Percentiles rank a stretch among this genome's conserved stretches.
These are phyloP conservation scores for Schizotus pectinicornis DNA, from an alignment of 2,888 invertebrate genomes.

Conservation along the genomic window DNA sequence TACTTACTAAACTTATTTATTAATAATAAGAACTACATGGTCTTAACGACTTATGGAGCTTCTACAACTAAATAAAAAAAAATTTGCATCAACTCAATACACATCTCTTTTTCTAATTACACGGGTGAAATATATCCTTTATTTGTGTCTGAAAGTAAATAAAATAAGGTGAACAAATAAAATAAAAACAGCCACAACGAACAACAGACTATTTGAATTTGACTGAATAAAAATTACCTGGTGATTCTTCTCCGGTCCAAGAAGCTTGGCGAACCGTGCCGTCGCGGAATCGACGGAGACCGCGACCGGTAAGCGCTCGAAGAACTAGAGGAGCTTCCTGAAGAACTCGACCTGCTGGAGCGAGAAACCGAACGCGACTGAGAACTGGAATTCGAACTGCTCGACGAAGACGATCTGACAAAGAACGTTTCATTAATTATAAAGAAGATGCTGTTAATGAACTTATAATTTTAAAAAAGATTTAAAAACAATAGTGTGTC, in stretches of 20 bases:
- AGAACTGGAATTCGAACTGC: constrained; percentile 51
- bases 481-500: no score
- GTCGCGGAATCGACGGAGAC: constrained; percentile 89
- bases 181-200: constrained; percentile 10
- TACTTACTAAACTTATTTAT: constrained; percentile 5
- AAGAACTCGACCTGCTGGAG: constrained; percentile 60
- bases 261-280: constrained; percentile 93
- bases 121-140: constrained; percentile 32
- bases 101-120: constrained; percentile 52
- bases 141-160: constrained; percentile 58
- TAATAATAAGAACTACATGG: constrained; percentile 37
- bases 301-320: constrained; percentile 67
- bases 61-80: constrained; percentile 61
- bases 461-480: no score
- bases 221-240: constrained; percentile 68
- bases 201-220: constrained; percentile 2
- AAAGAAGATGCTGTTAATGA: no score
- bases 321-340: constrained; percentile 64
- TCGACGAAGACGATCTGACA: constrained; percentile 45
- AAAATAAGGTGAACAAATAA: constrained; percentile 57
- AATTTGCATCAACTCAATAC: constrained; percentile 55
- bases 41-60: constrained; percentile 4
- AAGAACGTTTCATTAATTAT: no score
- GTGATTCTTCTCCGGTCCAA: constrained; percentile 92
- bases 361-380: constrained; percentile 53